Evolutionary conservation across 2,797 vertebrate species (phyloP), one percentile per base, ranked within the genome.

Genomic region (Rhadinocentrus ornatus): DNA sequence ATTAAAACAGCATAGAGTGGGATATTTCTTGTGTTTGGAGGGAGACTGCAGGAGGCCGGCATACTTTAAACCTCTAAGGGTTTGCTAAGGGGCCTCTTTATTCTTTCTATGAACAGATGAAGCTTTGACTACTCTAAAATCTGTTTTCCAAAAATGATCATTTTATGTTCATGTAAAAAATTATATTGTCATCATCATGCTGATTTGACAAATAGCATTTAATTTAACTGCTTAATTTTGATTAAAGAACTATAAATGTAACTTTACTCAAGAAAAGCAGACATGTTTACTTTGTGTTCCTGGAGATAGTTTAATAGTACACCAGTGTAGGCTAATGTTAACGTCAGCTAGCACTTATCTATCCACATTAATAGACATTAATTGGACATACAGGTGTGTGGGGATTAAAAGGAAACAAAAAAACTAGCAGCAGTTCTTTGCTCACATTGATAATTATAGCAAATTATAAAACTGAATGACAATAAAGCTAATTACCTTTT

Each of bases 31-130:
- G 48, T 87, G 82, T 87, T 88, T 88, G 74, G 83, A 73, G 78
- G 73, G 83, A 86, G 85, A 80, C 87, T 85, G 84, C 86, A 56
- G 88, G 90, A 90, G 89, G 88, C 83, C 82, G 13, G 78, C 83
- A 91, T 91, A 86, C 81, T 89, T 89, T 71, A 89, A 84, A 85
- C 84, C 84, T 87, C 87, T 86, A 76, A 78, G 85, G 85, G 82
- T 89, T 75, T 78, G 80, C 66, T 16, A 65, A 89, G 86, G 86
- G 86, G 81, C 85, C 88, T 86, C 89, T 75, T 74, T 55, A 80
- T 84, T 87, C 80, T 90, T 83, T 65, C 81, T 81, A 68, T 74
- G 86, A 88, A 85, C 83, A 91, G 75, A 91, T 83, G 89, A 77
- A 82, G 68, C 83, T 50, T 73, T 75, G 76, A 62, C 82, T 71